These are phyloP conservation scores for Falco columbarius DNA, from an alignment of 2,797 vertebrate genomes.

Conservation along the genomic window DNA sequence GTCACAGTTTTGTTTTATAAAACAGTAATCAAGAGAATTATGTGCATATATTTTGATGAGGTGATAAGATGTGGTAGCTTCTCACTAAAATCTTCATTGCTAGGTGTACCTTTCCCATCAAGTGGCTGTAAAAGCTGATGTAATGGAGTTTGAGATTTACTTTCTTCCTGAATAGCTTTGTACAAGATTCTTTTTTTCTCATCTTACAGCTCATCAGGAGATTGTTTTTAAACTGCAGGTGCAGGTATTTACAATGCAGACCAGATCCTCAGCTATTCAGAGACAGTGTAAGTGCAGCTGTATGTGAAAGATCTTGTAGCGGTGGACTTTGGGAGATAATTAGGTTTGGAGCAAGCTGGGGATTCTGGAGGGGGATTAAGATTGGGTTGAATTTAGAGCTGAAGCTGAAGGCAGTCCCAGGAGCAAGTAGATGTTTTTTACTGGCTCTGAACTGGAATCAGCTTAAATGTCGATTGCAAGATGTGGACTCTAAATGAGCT, in stretches of 20 bases:
- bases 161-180: not conserved
- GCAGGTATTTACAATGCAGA: not conserved
- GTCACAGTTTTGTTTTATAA: not conserved
- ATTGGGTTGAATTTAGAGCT: not conserved
- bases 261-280: not conserved
- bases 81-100: not conserved
- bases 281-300: not conserved
- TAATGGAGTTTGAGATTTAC: not conserved
- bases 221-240: not conserved
- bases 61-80: not conserved
- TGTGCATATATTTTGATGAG: not conserved
- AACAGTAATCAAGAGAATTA: not conserved
- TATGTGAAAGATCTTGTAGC: not conserved
- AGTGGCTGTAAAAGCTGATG: not conserved
- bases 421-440: not conserved
- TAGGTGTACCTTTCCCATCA: not conserved
- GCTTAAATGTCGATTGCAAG: accelerated
- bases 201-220: not conserved
- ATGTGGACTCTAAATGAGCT: not conserved
- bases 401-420: not conserved
- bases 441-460: not conserved
- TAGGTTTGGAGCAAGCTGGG: not conserved
- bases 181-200: not conserved
- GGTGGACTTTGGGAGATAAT: not conserved
- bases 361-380: not conserved